Conservation (phyloP, 2,797 vertebrate species). For the Mycteria americana region DNA sequence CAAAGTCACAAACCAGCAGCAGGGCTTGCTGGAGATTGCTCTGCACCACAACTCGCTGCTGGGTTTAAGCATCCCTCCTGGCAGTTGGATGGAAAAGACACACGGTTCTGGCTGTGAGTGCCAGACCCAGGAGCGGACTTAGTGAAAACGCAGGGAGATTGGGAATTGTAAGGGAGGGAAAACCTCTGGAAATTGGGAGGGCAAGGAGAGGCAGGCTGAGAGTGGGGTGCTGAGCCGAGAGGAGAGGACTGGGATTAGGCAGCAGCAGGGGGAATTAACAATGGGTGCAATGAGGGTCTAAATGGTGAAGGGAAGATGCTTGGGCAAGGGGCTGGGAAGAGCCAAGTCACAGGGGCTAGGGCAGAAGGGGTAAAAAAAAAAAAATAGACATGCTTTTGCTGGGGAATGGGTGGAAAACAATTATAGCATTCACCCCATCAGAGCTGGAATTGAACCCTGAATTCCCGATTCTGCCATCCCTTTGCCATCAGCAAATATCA, state of each 20-base stretch:
- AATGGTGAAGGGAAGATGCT: neutral
- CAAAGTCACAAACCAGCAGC: neutral
- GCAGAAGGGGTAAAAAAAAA: neutral
- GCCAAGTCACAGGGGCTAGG: neutral
- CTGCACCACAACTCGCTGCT: rapidly evolving
- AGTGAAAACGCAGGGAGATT: neutral
- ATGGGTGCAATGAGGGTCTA: neutral
- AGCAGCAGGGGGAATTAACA: neutral
- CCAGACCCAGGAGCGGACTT: neutral
- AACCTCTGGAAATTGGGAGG: neutral
- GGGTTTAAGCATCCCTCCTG: neutral
- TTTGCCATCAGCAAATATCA: neutral
- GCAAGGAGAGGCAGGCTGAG: neutral
- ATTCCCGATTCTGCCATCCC: neutral
- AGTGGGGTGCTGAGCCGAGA: neutral
- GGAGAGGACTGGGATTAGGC: neutral
- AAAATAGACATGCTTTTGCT: neutral
- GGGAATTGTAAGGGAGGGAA: neutral
- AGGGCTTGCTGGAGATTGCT: neutral
- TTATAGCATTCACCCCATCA: neutral
- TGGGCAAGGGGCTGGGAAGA: neutral
- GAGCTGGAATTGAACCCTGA: neutral
- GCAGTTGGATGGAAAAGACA: neutral
- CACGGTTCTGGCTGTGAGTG: neutral
- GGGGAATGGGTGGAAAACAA: neutral